phyloP scores from a whole-genome alignment of 2,888 invertebrate species.

The Acrobasis suavella region DNA sequence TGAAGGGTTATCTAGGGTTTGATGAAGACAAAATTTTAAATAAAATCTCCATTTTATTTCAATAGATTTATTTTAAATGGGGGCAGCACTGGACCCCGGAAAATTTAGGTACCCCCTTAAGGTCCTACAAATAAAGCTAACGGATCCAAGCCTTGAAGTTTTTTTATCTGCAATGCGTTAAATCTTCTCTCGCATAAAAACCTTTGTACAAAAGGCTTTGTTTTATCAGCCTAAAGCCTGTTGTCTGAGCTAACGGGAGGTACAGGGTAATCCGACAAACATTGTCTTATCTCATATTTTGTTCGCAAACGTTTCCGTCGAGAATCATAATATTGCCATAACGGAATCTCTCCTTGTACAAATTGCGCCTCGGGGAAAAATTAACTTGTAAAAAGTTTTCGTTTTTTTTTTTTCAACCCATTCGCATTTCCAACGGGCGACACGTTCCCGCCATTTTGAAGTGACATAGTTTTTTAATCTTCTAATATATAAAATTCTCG shows the following conservation, averaged over 20 bases:
- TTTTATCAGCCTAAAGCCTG: not conserved
- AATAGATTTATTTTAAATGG: too few relatives aligned
- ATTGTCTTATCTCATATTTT: constrained; percentile 18
- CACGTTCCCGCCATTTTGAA: too few relatives aligned
- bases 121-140: too few relatives aligned
- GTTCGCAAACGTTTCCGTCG: constrained; percentile 11
- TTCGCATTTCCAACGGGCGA: not conserved
- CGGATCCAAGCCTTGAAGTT: too few relatives aligned
- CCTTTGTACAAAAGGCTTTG: not conserved
- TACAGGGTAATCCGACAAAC: constrained; percentile 1
- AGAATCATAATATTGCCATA: constrained; percentile 14
- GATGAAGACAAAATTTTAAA: too few relatives aligned
- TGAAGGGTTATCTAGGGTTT: too few relatives aligned
- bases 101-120: too few relatives aligned
- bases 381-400: constrained; percentile 6
- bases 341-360: constrained; percentile 13
- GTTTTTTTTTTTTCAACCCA: constrained; percentile 8
- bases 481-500: too few relatives aligned
- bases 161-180: not conserved
- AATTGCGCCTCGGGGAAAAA: constrained; percentile 8
- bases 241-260: constrained; percentile 1
- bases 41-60: too few relatives aligned
- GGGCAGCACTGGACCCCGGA: too few relatives aligned
- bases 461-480: too few relatives aligned
- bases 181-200: not conserved